These are phyloP conservation scores for Dromiciops gliroides DNA, from an alignment of 2,113 vertebrate species.

Conservation along the genomic window DNA sequence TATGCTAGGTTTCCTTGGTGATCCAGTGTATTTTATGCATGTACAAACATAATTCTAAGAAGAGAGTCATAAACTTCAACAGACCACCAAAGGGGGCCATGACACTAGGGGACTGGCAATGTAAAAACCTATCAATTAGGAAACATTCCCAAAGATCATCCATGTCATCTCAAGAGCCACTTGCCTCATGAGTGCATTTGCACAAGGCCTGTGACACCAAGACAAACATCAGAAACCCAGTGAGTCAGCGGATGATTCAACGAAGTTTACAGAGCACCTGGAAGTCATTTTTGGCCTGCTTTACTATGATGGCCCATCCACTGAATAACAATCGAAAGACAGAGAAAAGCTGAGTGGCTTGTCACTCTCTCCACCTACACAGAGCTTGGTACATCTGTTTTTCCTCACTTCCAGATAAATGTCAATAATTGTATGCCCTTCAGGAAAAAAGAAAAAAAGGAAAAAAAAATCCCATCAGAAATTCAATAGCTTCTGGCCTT, in stretches of 20 bases:
- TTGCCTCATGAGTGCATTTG: background rate
- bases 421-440: conserved; percentile 27
- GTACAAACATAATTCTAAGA: background rate
- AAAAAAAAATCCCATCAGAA: conserved; percentile 14
- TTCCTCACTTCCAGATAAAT: conserved; percentile 49
- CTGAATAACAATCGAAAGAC: conserved; percentile 14
- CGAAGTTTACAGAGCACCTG: conserved; percentile 5
- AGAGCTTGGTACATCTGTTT: conserved; percentile 17
- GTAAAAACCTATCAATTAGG: background rate
- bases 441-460: conserved; percentile 14
- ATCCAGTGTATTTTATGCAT: background rate
- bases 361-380: conserved; percentile 37
- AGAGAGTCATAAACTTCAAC: background rate
- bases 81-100: background rate
- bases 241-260: conserved; percentile 25
- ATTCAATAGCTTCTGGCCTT: background rate
- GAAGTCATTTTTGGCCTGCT: conserved; percentile 14
- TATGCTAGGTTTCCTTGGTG: background rate
- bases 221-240: background rate
- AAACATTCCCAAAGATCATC: background rate
- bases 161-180: background rate
- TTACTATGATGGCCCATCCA: background rate
- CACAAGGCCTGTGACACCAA: background rate
- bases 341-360: background rate
- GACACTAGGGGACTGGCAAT: fast-evolving